These are phyloP conservation scores for Camponotus vicinus DNA, from an alignment of 1,140 invertebrate genomes.

Conservation along the genomic window DNA sequence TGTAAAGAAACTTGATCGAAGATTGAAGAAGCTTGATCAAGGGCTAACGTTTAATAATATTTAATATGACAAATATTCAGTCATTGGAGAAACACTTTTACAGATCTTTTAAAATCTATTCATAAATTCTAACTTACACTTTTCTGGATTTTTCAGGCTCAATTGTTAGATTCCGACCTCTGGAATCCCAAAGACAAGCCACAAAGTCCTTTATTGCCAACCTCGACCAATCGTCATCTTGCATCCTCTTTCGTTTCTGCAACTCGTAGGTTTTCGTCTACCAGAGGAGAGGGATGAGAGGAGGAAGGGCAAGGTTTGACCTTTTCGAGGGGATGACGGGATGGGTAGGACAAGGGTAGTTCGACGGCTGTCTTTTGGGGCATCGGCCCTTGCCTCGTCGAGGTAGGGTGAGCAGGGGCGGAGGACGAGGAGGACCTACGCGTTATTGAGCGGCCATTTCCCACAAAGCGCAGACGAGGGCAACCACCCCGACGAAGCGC, in stretches of 20 bases:
- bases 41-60: not conserved
- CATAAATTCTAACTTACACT: not conserved
- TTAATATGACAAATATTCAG: conserved; percentile 26
- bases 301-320: conserved; percentile 67
- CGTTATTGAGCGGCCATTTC: conserved; percentile 85
- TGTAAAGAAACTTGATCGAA: not conserved
- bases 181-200: not conserved
- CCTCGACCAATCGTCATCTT: conserved; percentile 6
- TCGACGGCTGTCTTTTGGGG: conserved; percentile 75
- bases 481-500: conserved; percentile 84
- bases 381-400: conserved; percentile 75
- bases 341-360: conserved; percentile 69
- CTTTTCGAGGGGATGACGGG: conserved; percentile 54
- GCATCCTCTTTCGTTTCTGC: conserved; percentile 17
- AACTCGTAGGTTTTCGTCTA: not conserved
- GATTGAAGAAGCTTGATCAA: too few relatives aligned
- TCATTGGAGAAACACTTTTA: not conserved
- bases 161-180: too few relatives aligned
- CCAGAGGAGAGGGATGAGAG: conserved; percentile 23
- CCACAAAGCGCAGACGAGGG: conserved; percentile 85
- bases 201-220: not conserved
- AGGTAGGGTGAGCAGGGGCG: conserved; percentile 74
- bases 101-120: not conserved
- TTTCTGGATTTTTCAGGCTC: not conserved
- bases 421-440: conserved; percentile 78